Conservation (phyloP, 2,113 vertebrate species). For the Phyllostomus hastatus region DNA sequence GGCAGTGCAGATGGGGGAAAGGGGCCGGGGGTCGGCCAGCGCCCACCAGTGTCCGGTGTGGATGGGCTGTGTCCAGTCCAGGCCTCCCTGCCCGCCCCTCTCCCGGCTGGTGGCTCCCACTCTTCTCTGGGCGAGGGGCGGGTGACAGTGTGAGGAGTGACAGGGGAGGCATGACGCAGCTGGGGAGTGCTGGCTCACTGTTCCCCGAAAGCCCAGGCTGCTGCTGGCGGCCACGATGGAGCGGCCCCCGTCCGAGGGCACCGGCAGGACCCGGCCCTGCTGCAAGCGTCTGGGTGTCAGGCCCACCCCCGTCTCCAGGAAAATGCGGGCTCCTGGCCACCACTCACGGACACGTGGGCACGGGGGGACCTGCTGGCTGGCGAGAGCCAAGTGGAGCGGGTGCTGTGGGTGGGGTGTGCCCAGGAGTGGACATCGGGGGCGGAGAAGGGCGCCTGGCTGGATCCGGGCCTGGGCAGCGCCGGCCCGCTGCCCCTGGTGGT, state of each 20-base stretch:
- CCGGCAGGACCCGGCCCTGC: rapidly evolving
- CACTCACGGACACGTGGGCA: not conserved
- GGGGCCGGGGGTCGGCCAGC: rapidly evolving
- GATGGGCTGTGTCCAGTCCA: not conserved
- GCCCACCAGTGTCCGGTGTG: not conserved
- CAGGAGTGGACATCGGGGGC: not conserved
- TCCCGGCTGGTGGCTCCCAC: not conserved
- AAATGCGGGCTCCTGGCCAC: not conserved
- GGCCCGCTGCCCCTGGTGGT: too few species aligned
- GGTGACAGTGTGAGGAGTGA: too few species aligned
- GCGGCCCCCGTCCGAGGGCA: rapidly evolving
- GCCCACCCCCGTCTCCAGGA: not conserved
- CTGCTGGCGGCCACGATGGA: too few species aligned
- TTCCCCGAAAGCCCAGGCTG: rapidly evolving
- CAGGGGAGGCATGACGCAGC: too few species aligned
- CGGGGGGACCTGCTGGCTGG: not conserved
- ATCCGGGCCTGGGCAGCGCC: too few species aligned
- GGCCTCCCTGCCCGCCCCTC: not conserved
- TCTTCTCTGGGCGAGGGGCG: not conserved
- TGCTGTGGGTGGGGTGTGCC: not conserved
- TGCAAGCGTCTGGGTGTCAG: not conserved
- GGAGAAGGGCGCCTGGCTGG: not conserved
- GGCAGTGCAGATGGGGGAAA: rapidly evolving
- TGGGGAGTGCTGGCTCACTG: too few species aligned
- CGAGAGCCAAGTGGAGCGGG: not conserved